Conservation (phyloP, 2,888 invertebrate species). For the Epirrita christyi region DNA sequence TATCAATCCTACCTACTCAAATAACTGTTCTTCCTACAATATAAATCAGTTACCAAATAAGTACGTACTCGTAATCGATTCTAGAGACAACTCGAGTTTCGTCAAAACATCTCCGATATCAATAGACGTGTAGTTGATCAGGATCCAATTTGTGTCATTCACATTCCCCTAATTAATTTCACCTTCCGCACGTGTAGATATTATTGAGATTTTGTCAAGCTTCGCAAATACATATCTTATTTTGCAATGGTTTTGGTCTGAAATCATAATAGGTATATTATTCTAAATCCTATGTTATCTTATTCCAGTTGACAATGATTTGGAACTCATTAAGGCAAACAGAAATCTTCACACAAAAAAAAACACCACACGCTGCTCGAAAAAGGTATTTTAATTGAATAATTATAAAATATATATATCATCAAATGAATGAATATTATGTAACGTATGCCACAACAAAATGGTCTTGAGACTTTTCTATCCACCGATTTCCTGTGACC, state of each 20-base stretch:
- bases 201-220: constrained; percentile 13
- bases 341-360: no score
- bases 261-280: neutral
- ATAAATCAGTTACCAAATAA: neutral
- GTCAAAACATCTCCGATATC: constrained; percentile 22
- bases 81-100: constrained; percentile 12
- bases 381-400: no score
- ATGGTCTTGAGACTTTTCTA: no score
- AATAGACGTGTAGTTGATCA: constrained; percentile 28
- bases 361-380: no score
- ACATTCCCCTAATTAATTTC: constrained; percentile 35
- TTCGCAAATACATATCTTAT: constrained; percentile 21
- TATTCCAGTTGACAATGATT: constrained; percentile 7
- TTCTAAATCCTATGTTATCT: constrained; percentile 1
- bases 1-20: no score
- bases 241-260: neutral
- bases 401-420: no score
- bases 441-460: no score
- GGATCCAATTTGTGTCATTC: constrained; percentile 38
- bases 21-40: no score
- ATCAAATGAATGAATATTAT: no score
- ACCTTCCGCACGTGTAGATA: constrained; percentile 31
- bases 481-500: no score
- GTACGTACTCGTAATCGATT: constrained; percentile 3
- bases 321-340: neutral